A percentile compares a stretch with the other conserved stretches of the same genome.
phyloP scores from a whole-genome alignment of 2,797 vertebrate genomes.

The Danio jaintianensis region DNA sequence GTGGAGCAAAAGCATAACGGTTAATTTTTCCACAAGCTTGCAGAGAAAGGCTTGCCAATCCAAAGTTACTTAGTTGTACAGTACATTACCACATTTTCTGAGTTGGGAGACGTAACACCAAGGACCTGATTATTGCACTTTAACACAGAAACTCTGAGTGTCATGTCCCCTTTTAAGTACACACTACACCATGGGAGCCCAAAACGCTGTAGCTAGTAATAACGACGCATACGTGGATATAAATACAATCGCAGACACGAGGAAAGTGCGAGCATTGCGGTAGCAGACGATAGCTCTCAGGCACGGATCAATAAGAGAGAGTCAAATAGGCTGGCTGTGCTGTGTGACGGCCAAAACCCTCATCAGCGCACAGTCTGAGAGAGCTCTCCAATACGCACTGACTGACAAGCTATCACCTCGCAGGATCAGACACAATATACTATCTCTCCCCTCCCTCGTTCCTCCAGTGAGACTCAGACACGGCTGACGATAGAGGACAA shows the following conservation, averaged over 20 bases:
- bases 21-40: no score
- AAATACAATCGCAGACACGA: not conserved
- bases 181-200: not conserved
- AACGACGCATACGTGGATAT: not conserved
- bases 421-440: slow-evolving; percentile 24
- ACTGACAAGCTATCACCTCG: slow-evolving; percentile 44
- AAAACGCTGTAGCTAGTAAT: not conserved
- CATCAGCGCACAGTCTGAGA: slow-evolving; percentile 25
- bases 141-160: no score
- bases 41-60: no score
- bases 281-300: slow-evolving; percentile 46
- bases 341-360: slow-evolving; percentile 19
- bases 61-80: no score
- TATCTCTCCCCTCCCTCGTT: slow-evolving; percentile 15
- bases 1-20: no score
- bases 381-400: slow-evolving; percentile 35
- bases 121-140: no score
- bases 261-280: not conserved
- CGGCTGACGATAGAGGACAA: slow-evolving; percentile 21
- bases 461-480: slow-evolving; percentile 27
- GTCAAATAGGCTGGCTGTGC: slow-evolving; percentile 37
- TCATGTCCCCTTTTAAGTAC: not conserved
- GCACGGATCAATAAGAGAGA: slow-evolving; percentile 40
- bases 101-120: no score
- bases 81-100: no score